Conservation (phyloP, 2,888 invertebrate genomes). For the Cerastis rubricosa region DNA sequence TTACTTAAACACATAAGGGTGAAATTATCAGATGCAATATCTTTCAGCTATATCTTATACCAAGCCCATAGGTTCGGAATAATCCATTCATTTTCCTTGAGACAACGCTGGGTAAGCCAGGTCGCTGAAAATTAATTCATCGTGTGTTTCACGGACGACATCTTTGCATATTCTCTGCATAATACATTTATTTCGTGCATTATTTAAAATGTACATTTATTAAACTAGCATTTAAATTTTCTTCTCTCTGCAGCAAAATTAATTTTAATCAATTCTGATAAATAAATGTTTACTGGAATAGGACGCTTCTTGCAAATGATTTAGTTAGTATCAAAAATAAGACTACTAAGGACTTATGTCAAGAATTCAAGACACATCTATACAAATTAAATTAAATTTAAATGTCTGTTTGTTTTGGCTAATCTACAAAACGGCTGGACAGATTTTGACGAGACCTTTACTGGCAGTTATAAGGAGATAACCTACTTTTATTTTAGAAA, state of each 20-base stretch:
- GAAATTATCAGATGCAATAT: background rate
- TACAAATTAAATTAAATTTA: too few species aligned
- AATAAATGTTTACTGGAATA: too few species aligned
- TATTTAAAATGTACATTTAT: conserved; percentile 8
- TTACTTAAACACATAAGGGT: background rate
- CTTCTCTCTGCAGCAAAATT: background rate
- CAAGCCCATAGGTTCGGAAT: too few species aligned
- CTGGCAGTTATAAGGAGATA: too few species aligned
- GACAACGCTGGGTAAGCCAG: background rate
- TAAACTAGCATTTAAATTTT: background rate
- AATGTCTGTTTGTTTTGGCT: too few species aligned
- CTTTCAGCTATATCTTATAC: background rate
- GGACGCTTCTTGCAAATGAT: too few species aligned
- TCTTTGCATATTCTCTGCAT: conserved; percentile 31
- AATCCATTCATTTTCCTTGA: background rate
- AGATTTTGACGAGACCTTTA: too few species aligned
- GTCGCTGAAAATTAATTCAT: conserved; percentile 30
- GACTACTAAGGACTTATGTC: too few species aligned
- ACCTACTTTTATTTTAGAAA: too few species aligned
- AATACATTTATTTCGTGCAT: conserved; percentile 8
- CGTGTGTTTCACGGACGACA: conserved; percentile 15
- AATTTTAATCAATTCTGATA: background rate
- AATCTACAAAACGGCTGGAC: too few species aligned
- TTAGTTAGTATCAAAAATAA: too few species aligned
- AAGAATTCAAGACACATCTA: too few species aligned